Evolutionary conservation across 2,113 vertebrate species (phyloP).

Genomic region (Litocranius walleri): DNA sequence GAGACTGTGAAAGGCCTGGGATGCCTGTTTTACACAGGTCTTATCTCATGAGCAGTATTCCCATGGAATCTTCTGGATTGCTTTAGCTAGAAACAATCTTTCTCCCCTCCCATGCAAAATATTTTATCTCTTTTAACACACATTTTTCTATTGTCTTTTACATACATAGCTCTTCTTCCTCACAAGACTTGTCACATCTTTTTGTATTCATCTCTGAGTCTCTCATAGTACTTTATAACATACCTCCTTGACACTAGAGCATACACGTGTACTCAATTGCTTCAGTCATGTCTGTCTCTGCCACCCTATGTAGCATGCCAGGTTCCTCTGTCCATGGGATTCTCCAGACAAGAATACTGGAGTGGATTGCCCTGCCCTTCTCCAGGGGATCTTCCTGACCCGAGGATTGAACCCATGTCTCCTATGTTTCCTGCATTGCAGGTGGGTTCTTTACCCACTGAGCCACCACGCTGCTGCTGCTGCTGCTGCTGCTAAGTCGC

Average conservation of each 20-base stretch:
- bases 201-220: neutral
- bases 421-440: neutral
- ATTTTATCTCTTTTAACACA: neutral
- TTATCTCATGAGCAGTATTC: neutral
- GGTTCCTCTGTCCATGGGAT: neutral
- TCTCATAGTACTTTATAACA: neutral
- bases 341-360: neutral
- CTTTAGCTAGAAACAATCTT: neutral
- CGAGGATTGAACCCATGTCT: neutral
- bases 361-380: neutral
- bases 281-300: neutral
- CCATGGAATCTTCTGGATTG: neutral
- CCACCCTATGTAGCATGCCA: neutral
- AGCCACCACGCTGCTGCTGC: neutral
- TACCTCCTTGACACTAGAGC: neutral
- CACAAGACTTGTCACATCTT: neutral
- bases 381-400: neutral
- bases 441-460: neutral
- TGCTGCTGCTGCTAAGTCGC: too few relatives aligned
- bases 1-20: neutral
- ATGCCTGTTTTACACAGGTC: neutral
- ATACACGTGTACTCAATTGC: accelerated
- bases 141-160: neutral
- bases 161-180: neutral
- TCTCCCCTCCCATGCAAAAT: neutral